Conservation (phyloP, 2,888 invertebrate genomes). For the Nemurella pictetii region DNA sequence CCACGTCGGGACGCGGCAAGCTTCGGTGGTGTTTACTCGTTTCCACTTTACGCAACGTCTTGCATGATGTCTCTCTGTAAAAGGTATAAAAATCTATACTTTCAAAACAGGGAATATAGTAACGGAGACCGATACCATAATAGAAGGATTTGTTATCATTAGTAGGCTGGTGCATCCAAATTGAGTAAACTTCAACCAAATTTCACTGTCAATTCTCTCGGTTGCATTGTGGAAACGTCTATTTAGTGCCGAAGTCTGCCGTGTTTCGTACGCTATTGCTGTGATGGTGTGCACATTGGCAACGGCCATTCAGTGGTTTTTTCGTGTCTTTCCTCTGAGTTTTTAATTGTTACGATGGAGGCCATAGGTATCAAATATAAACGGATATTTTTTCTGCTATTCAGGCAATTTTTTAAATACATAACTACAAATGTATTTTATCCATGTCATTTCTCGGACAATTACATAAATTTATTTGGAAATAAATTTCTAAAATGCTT, state of each 20-base stretch:
- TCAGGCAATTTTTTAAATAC: neutral
- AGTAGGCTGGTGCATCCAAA: no score
- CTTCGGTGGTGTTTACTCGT: no score
- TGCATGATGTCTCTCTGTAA: no score
- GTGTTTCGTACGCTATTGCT: neutral
- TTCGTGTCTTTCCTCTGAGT: neutral
- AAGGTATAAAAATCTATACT: no score
- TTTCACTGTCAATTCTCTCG: no score
- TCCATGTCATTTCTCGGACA: neutral
- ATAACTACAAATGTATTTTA: neutral
- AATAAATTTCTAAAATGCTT: neutral
- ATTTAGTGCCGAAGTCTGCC: neutral
- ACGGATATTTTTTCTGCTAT: neutral
- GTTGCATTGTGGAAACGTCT: neutral
- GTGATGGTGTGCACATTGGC: neutral
- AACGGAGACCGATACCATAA: no score
- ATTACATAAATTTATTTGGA: neutral
- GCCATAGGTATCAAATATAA: neutral
- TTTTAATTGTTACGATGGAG: neutral
- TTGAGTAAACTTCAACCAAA: no score
- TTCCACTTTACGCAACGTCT: no score
- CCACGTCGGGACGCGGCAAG: no score
- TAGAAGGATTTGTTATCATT: no score
- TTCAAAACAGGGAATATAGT: no score
- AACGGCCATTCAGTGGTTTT: neutral